These are phyloP conservation scores for Miltochrista miniata DNA, from an alignment of 2,888 invertebrate species.

Conservation along the genomic window DNA sequence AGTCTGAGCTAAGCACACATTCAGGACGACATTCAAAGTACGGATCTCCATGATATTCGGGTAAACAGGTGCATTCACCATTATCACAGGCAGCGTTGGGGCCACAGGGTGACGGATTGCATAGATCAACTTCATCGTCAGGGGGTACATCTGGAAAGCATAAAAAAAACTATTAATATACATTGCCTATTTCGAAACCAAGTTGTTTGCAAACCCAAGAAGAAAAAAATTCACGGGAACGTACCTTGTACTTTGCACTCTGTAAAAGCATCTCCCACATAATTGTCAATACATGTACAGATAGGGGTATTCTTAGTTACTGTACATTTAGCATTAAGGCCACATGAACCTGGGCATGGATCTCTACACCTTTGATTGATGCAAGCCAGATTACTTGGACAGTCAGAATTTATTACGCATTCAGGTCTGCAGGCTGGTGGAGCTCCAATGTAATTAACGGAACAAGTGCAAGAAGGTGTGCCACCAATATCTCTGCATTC, in stretches of 20 bases:
- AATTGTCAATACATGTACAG: slow-evolving; percentile 88
- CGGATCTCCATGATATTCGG: slow-evolving; percentile 87
- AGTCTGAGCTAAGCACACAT: slow-evolving; percentile 87
- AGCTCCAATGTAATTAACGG: slow-evolving; percentile 86
- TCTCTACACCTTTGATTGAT: slow-evolving; percentile 90
- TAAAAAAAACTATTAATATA: too few species aligned
- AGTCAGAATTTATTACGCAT: slow-evolving; percentile 89
- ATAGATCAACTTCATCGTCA: slow-evolving; percentile 75
- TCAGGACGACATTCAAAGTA: slow-evolving; percentile 88
- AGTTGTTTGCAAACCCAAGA: too few species aligned
- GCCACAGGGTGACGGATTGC: slow-evolving; percentile 88
- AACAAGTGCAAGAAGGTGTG: slow-evolving; percentile 86
- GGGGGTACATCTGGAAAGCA: slow-evolving; percentile 46
- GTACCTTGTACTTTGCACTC: slow-evolving; percentile 82
- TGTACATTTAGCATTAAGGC: slow-evolving; percentile 84
- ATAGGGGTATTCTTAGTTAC: slow-evolving; percentile 89
- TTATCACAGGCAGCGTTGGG: slow-evolving; percentile 83
- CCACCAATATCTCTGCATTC: slow-evolving; percentile 85
- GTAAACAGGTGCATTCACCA: slow-evolving; percentile 84
- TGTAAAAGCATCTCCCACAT: slow-evolving; percentile 89
- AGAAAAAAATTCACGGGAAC: neutral
- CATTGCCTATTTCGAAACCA: too few species aligned
- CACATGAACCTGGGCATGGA: slow-evolving; percentile 92
- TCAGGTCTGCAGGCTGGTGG: slow-evolving; percentile 89
- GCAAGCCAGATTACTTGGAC: slow-evolving; percentile 89